Base-by-base conservation (phyloP, 2,113 vertebrate genomes). In the Spea bombifrons region DNA sequence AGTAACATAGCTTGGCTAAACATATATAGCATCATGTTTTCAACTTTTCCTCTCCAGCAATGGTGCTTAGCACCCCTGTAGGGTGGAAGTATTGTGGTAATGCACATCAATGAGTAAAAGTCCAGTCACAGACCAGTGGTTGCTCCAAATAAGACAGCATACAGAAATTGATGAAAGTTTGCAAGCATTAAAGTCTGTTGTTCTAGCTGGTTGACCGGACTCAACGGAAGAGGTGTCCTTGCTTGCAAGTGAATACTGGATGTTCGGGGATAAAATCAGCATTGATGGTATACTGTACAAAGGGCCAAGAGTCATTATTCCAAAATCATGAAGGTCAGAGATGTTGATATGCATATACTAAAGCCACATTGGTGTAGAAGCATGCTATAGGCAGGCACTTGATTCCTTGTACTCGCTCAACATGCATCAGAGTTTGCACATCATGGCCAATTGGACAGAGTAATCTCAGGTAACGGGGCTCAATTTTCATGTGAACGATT, bases 301-400 rank as follows among this genome's bases (percentile, higher is more conserved):
- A 50, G 50, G 77, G 13, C 76, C 75, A 47, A 61, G 53, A 17
- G 15, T 70, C 43, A 75, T 81, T 55, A 81, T 83, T 3, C 66
- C 3, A 65, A 16, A 65, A 45, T 12, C 9, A 72, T 10, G 47
- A 64, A 13, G 71, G 13, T 13, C 49, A 47, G 59, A 73, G 71
- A 68, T 68, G 65, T 12, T 66, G 16, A 17, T 68, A 8, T 45
- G 52, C 10, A 73, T 80, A 17, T 75, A 85, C 15, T 77, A 44
- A 15, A 85, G 64, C 47, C 76, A 81, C 10, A 79, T 81, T 43
- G 81, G 74, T 48, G 73, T 68, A 2, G 77, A 84, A 8, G 75
- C 83, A 53, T 84, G 73, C 49, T 83, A 66, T 63, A 72, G 65
- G 53, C 74, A 83, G 63, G 70, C 81, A 7, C 10, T 15, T 7